Percentiles rank a stretch among this genome's conserved stretches.
Evolutionary conservation across 2,113 vertebrate genomes (phyloP).

Genomic region (Lagopus leucura): DNA sequence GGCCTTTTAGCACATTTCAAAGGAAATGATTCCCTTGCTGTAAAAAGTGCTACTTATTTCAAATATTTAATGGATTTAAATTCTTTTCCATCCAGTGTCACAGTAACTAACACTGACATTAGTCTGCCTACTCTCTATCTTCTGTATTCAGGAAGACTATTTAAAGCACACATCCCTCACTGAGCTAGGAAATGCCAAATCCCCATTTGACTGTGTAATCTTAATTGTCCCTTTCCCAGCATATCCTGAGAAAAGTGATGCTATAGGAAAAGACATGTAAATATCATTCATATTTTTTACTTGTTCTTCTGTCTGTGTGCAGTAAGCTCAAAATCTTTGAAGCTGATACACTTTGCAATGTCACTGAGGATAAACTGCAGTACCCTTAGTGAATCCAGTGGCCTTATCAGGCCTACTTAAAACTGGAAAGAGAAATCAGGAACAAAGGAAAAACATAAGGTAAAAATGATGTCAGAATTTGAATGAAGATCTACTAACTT

Average conservation of each 20-base stretch:
- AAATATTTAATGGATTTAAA: neutral
- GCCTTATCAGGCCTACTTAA: neutral
- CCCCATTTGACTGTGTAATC: neutral
- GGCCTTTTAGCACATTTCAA: neutral
- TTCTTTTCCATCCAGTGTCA: neutral
- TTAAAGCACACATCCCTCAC: neutral
- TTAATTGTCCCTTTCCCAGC: neutral
- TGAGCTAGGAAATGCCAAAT: neutral
- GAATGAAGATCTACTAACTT: neutral
- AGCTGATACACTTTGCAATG: neutral
- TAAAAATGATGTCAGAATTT: neutral
- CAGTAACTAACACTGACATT: neutral
- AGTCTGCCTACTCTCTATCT: neutral
- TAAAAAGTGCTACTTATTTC: neutral
- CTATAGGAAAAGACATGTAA: neutral
- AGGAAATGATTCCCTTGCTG: neutral
- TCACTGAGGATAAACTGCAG: neutral
- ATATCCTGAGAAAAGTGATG: neutral
- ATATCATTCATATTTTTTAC: neutral
- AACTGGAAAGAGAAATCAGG: neutral
- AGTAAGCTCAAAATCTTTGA: neutral
- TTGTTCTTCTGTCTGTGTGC: neutral
- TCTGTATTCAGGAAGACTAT: neutral
- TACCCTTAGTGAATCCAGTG: neutral
- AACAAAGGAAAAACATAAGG: neutral